Base-by-base conservation (phyloP, 37 sponge, comb jelly and placozoan genomes). In the Ianthella basta region DNA sequence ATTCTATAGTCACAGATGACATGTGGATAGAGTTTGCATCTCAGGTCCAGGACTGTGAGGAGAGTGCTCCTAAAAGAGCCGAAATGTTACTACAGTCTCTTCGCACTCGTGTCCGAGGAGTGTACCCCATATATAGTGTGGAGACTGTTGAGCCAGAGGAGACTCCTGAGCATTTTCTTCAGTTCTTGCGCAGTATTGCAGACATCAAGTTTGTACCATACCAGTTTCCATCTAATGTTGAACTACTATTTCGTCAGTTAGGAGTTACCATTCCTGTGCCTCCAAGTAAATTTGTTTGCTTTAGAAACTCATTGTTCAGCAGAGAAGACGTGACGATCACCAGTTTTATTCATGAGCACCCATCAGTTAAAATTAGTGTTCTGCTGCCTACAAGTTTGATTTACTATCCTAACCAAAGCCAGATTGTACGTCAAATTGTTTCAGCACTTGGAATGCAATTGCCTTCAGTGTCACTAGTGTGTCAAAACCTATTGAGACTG, bases 11-110 rank as follows among this genome's bases (percentile, higher is more conserved):
- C 25, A 53, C 78, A 44, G 25, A 75, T 10, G 37, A 23, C 25
- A 32, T 40, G 41, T 75, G 78, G 78, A 50, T 6, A 75, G 53
- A 75, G 1, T 75, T 75, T 75, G 54, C 78, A 18, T 39, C 10
- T 24, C 18, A 36, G 3, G 16, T 75, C 0, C 16, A 40, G 38
- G 0, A 12, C 40, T 44, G 41, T 21, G 15, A 40, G 38, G 16
- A 41, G n/a, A 44, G 6, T 24, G 78, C 78, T 16, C 44, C 15
- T 18, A 12, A 10, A 36, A 40, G 21, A 36, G 37, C 78, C 5
- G 15, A 75, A 10, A 1, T 75, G 53, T 5, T 75, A 53, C 78
- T 75, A 41, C 0, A 21, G 25, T 18, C 21, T 40, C 53, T 75
- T 32, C 44, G 37, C 6, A 16, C 1, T 1, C 44, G 78, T 39